Evolutionary conservation across 1,140 invertebrate species (phyloP), one percentile per base, ranked within the genome.

Genomic region (Bombus breviceps): DNA sequence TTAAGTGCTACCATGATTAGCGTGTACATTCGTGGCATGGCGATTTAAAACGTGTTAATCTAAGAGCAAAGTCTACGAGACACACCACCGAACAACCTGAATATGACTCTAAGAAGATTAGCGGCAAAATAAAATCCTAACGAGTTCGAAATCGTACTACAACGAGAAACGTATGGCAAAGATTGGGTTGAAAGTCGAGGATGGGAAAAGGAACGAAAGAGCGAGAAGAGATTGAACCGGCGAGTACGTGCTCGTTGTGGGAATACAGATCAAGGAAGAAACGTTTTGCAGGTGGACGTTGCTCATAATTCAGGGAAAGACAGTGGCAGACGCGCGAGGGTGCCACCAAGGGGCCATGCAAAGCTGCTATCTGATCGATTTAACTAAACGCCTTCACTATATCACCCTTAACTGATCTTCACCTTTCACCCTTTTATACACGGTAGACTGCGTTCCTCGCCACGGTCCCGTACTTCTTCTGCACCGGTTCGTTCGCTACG

Each of bases 341-440:
- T 88, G 87, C 86, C 83, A 87, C 82, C 73, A 68, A 73, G 32
- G 74, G 87, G 85, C 87, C 88, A 91, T 87, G 86, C 87, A 86
- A 90, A 91, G 85, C 57, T 72, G 39, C 85, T 93, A 93, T 94
- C 93, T 93, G 92, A 93, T 93, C 91, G 91, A 91, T 92, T 91
- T 86, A 91, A 89, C 88, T 91, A 91, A 93, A 93, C 87, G 81
- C 85, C 92, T 91, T 83, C 89, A 88, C 86, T 92, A 93, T 87
- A 92, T 93, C 91, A 93, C 85, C 72, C 92, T 93, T 93, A 93
- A 93, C 92, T 90, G 92, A 93, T 93, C 87, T 86, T 91, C 89
- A 90, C 89, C 91, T 92, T 89, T 92, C 88, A 87, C 87, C 90
- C 89, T 89, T 81, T 82, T 86, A 72, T 90, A 88, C 66, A 85